A percentile compares a stretch with the other conserved stretches of the same genome.
Evolutionary conservation across 2,113 vertebrate genomes (phyloP).

Genomic region (Phycodurus eques): DNA sequence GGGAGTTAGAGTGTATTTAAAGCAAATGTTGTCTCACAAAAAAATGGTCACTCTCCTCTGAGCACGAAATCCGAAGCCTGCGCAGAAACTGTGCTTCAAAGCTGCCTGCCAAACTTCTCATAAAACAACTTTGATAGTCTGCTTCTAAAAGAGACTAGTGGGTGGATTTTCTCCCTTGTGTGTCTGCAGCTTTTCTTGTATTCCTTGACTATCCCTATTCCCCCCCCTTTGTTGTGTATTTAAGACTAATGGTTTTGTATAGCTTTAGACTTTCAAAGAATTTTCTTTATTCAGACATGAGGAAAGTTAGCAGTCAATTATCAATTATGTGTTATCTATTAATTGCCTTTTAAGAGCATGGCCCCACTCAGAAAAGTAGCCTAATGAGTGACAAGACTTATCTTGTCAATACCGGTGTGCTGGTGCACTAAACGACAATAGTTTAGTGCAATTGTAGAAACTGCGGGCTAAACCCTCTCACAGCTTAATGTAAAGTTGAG

Average conservation of each 20-base stretch:
- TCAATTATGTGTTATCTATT: background rate
- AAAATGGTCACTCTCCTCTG: slow-evolving; percentile 52
- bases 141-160: slow-evolving; percentile 48
- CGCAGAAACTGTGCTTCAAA: slow-evolving; percentile 51
- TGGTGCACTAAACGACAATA: background rate
- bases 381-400: no score
- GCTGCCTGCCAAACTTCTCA: slow-evolving; percentile 52
- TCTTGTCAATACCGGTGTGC: no score
- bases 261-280: background rate
- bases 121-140: slow-evolving; percentile 53
- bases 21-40: slow-evolving; percentile 59
- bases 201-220: slow-evolving; percentile 30
- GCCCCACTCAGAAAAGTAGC: background rate
- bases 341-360: background rate
- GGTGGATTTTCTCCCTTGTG: slow-evolving; percentile 28
- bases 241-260: slow-evolving; percentile 14
- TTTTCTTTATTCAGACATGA: background rate
- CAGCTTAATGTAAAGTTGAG: background rate
- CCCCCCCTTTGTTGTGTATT: slow-evolving; percentile 25
- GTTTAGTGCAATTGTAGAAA: background rate
- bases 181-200: slow-evolving; percentile 14
- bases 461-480: background rate
- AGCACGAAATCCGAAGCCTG: slow-evolving; percentile 46
- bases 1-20: slow-evolving; percentile 61
- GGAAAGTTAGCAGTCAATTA: slow-evolving; percentile 5